A percentile compares a stretch with the other conserved stretches of the same genome.
Evolutionary conservation across 2,113 vertebrate species (phyloP).

Genomic region (Dromaius novaehollandiae): DNA sequence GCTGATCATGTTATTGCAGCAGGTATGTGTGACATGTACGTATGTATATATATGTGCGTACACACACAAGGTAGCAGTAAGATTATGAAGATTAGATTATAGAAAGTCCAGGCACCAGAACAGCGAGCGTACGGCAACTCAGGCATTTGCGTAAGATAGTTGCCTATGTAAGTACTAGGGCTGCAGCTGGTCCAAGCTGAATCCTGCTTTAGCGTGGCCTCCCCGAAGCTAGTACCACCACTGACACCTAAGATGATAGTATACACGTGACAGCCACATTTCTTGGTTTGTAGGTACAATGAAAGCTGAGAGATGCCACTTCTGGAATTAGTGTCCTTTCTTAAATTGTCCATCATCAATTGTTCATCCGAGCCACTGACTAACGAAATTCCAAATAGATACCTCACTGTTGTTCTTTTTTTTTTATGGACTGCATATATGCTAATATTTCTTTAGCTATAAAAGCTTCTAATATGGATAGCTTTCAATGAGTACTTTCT

Average conservation of each 20-base stretch:
- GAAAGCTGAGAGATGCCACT: neutral
- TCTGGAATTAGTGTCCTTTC: neutral
- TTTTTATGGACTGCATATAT: neutral
- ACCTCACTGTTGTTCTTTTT: neutral
- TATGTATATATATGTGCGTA: neutral
- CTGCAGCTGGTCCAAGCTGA: neutral
- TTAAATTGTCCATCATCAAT: neutral
- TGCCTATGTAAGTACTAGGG: rapidly evolving
- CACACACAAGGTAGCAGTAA: neutral
- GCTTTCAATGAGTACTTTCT: neutral
- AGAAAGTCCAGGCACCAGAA: neutral
- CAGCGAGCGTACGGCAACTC: neutral
- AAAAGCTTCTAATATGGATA: neutral
- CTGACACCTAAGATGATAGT: neutral
- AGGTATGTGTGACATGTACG: neutral
- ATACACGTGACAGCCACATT: rapidly evolving
- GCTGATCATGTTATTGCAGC: neutral
- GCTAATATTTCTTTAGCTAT: neutral
- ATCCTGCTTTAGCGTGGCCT: neutral
- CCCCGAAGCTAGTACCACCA: neutral
- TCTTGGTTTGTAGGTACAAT: neutral
- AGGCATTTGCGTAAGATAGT: neutral
- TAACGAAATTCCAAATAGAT: neutral
- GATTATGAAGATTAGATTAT: neutral
- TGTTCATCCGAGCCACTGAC: neutral